These are phyloP conservation scores for Paracanthobrama guichenoti DNA, from an alignment of 2,113 vertebrate species.

Conservation along the genomic window DNA sequence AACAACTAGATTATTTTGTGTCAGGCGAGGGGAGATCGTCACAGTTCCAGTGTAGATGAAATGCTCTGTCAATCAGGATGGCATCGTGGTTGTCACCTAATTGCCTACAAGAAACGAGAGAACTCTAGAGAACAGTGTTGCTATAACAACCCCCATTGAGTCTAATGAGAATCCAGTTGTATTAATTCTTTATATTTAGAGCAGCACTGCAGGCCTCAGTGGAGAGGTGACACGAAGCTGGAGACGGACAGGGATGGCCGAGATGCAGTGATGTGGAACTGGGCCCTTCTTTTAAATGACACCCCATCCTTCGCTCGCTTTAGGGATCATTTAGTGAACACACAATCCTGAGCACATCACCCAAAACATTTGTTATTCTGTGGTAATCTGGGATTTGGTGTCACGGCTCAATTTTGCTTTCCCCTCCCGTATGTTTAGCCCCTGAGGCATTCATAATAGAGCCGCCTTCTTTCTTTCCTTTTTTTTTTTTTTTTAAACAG, in stretches of 20 bases:
- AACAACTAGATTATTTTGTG: conserved; percentile 43
- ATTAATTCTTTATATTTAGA: conserved; percentile 51
- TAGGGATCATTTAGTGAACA: conserved; percentile 20
- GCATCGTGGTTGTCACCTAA: conserved; percentile 39
- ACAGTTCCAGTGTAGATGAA: conserved; percentile 36
- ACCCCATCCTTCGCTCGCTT: conserved; percentile 1
- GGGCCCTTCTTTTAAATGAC: conserved; percentile 6
- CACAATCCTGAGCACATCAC: not conserved
- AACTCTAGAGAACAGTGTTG: conserved; percentile 45
- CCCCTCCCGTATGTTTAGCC: conserved; percentile 41
- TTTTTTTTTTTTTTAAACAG: conserved; percentile 10
- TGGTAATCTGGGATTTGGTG: conserved; percentile 52
- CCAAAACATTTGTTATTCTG: conserved; percentile 40
- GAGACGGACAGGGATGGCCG: not conserved
- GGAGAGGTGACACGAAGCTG: conserved; percentile 12
- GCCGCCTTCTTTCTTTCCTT: conserved; percentile 15
- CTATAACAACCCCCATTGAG: conserved; percentile 44
- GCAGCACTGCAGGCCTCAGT: conserved; percentile 11
- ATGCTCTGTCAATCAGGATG: conserved; percentile 48
- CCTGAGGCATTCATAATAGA: conserved; percentile 40
- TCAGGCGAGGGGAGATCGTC: conserved; percentile 26
- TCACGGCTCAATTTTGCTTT: conserved; percentile 46
- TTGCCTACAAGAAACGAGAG: conserved; percentile 46
- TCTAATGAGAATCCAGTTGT: conserved; percentile 46
- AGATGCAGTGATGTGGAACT: conserved; percentile 17